A percentile compares a stretch with the other conserved stretches of the same genome.
phyloP scores from a whole-genome alignment of 2,113 vertebrate genomes.

The Percina caprodes region DNA sequence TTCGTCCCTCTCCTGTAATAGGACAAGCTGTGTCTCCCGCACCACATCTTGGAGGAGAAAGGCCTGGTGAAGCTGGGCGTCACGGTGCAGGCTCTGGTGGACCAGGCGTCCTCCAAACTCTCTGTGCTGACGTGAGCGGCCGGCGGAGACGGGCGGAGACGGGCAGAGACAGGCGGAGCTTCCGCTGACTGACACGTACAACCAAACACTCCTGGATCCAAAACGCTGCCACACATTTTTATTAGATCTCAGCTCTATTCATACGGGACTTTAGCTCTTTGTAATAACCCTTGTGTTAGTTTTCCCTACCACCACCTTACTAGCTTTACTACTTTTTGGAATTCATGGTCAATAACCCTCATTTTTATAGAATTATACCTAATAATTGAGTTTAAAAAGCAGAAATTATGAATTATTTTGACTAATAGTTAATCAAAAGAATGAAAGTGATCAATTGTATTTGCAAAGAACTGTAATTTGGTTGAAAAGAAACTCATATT shows the following conservation, averaged over 20 bases:
- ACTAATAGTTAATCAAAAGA: no score
- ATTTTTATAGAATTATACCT: no score
- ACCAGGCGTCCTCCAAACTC: slow-evolving; percentile 83
- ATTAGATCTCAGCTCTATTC: not conserved
- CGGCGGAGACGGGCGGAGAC: not conserved
- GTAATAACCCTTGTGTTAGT: no score
- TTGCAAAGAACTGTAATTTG: no score
- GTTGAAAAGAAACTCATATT: no score
- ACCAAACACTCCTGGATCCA: slow-evolving; percentile 26
- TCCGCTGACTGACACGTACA: not conserved
- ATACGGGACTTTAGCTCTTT: no score
- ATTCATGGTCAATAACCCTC: no score
- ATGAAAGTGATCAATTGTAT: no score
- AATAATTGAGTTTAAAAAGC: no score
- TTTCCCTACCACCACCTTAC: no score
- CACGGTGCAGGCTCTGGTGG: slow-evolving; percentile 92
- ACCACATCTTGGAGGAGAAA: slow-evolving; percentile 98
- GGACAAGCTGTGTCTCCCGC: slow-evolving; percentile 97
- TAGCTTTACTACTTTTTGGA: no score
- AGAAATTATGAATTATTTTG: no score
- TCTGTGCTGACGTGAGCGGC: slow-evolving; percentile 85
- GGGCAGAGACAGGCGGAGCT: not conserved
- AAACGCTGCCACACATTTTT: not conserved
- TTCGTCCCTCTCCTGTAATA: slow-evolving; percentile 68
- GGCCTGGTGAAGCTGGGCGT: slow-evolving; percentile 93